phyloP scores from a whole-genome alignment of 2,797 vertebrate species.

The Scomberomorus guttatus region DNA sequence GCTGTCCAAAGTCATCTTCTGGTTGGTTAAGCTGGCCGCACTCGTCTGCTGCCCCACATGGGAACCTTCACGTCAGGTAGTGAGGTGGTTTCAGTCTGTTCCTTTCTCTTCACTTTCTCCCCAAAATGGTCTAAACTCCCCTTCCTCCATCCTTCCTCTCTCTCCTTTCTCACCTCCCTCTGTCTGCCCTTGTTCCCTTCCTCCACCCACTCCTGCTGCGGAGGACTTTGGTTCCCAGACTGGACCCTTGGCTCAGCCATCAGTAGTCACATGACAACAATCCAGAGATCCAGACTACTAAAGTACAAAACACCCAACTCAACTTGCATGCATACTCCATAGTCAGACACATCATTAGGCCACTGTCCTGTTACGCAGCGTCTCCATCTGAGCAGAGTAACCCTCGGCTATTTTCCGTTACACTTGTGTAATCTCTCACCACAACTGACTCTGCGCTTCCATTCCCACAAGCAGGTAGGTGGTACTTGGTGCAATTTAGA shows the following conservation, averaged over 20 bases:
- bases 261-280: constrained; percentile 72
- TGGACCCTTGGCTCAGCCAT: constrained; percentile 68
- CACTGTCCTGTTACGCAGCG: background rate
- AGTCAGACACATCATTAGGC: constrained; percentile 49
- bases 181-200: constrained; percentile 37
- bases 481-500: constrained; percentile 23
- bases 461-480: constrained; percentile 67
- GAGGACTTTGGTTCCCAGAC: constrained; percentile 46
- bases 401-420: background rate
- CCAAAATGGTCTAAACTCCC: background rate
- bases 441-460: background rate
- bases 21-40: constrained; percentile 54
- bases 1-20: constrained; percentile 65
- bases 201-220: constrained; percentile 38
- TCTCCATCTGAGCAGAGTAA: constrained; percentile 16
- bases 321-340: constrained; percentile 22
- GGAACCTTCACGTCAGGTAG: background rate
- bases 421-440: constrained; percentile 28
- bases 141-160: constrained; percentile 21
- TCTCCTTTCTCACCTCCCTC: constrained; percentile 13
- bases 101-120: background rate
- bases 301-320: constrained; percentile 47
- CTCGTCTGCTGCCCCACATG: background rate
- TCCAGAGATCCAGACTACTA: constrained; percentile 48
- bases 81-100: background rate